Conservation (phyloP, 2,888 invertebrate species). For the Tiphia femorata region DNA sequence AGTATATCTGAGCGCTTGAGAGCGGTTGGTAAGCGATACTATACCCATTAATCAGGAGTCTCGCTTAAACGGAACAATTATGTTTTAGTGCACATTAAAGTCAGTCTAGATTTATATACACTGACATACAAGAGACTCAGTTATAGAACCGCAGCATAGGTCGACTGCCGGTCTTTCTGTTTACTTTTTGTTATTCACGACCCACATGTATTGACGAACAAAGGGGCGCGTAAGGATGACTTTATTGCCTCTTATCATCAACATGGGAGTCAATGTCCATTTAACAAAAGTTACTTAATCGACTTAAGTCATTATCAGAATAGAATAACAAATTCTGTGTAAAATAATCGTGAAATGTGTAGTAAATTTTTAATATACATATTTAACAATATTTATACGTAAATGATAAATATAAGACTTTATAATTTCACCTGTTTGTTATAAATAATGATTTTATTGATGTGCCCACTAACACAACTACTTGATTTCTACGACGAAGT, state of each 20-base stretch:
- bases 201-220: constrained; percentile 19
- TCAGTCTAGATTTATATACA: constrained; percentile 67
- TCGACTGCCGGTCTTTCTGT: constrained; percentile 3
- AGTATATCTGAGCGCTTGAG: too few relatives aligned
- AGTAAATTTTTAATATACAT: constrained; percentile 65
- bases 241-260: constrained; percentile 19
- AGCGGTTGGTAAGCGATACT: too few relatives aligned
- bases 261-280: constrained; percentile 52
- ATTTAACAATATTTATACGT: constrained; percentile 61
- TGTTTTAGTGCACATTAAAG: constrained; percentile 60
- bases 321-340: constrained; percentile 65
- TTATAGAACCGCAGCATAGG: constrained; percentile 28
- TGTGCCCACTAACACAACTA: constrained; percentile 53
- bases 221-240: constrained; percentile 20
- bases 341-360: constrained; percentile 66
- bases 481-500: constrained; percentile 35
- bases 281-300: constrained; percentile 61
- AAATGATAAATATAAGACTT: constrained; percentile 55
- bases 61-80: constrained; percentile 45
- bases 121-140: constrained; percentile 42
- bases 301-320: constrained; percentile 59
- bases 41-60: too few relatives aligned
- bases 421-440: constrained; percentile 53
- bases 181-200: constrained; percentile 5
- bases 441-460: constrained; percentile 55